Base-by-base conservation (phyloP, 1,140 invertebrate species). In the Drosophila novamexicana region DNA sequence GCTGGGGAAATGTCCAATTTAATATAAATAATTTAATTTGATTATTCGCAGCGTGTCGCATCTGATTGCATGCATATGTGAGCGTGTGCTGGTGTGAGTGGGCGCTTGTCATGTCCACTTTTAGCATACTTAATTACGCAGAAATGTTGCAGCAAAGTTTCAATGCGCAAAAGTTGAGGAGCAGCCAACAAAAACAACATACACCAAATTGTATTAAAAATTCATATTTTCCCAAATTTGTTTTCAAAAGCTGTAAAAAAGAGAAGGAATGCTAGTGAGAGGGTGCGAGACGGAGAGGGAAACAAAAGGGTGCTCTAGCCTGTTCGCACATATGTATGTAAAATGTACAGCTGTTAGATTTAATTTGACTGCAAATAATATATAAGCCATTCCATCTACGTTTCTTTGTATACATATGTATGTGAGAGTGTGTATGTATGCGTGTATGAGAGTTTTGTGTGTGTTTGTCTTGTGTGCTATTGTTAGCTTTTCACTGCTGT, bases 291-390 rank as follows among this genome's bases (percentile, higher is more conserved):
- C 18, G 39, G 36, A 44, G 36, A 7, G 9, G 36, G 9, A 34
- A 29, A n/a, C 47, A 16, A 14, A 29, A 5, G 22, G 22, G 22
- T 29, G 22, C 16, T 45, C 32, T 14, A 61, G 64, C 64, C 40
- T 49, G 68, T 42, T 44, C 52, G 67, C 75, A 70, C 78, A 84
- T 79, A 90, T 86, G 76, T 79, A 90, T 86, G 76, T 86, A 86
- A 83, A 86, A 83, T 78, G 75, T 77, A 70, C 86, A 90, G 86
- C 81, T 83, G 86, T 75, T 83, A 71, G 72, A 79, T 90, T 86
- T 90, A 86, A 90, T 90, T 90, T 90, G 77, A 86, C 79, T 90
- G 71, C 86, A 78, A 90, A 90, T 90, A 90, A 90, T 86, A 61
- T 74, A 89, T 88, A 90, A 83, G 66, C 62, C 59, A 58, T 44